Base-by-base conservation (phyloP, 2,888 invertebrate genomes). In the Prenolepis imparis region DNA sequence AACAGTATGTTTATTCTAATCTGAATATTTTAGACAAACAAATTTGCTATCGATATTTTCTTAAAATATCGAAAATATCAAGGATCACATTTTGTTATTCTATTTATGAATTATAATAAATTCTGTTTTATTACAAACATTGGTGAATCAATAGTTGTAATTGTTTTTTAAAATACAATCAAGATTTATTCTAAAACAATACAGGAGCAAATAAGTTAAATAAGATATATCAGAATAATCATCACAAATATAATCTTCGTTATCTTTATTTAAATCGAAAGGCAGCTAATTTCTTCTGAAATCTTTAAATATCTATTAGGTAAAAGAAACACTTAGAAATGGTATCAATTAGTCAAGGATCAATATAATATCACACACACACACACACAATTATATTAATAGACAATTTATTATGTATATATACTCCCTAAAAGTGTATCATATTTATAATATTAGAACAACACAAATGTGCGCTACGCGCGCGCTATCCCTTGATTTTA, bases 191-290 rank as follows among this genome's bases (percentile, higher is more conserved):
- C 11, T 8, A 36, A 36, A 39, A 24, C 15, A 5, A 15, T 66
- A 15, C 12, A 8, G 15, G 8, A 12, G 1, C 1, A 55, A 68
- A 52, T 52, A 52, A 52, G 52, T 52, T 52, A 18, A 48, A 48
- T 48, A 18, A 48, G 18, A n/a, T n/a, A 18, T 6, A 48, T 44
- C 44, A 15, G 44, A 15, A n/a, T n/a, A 15, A 44, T 44, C 96
- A 87, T 96, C 96, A 44, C 97, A 97, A 85, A 97, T 95, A 93
- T 97, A 98, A 92, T 98, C 98, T 88, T 97, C 97, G 93, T 98
- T 98, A 93, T 97, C 97, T 87, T 96, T 95, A 91, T 98, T 97
- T 88, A 97, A 97, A 80, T 96, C 97, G 18, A 97, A 97, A 0
- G 95, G 94, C 87, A 95, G 95, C 63, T 96, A 95, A 87, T 95